Conservation (phyloP, 2,113 vertebrate genomes). For the Lycaon pictus region DNA sequence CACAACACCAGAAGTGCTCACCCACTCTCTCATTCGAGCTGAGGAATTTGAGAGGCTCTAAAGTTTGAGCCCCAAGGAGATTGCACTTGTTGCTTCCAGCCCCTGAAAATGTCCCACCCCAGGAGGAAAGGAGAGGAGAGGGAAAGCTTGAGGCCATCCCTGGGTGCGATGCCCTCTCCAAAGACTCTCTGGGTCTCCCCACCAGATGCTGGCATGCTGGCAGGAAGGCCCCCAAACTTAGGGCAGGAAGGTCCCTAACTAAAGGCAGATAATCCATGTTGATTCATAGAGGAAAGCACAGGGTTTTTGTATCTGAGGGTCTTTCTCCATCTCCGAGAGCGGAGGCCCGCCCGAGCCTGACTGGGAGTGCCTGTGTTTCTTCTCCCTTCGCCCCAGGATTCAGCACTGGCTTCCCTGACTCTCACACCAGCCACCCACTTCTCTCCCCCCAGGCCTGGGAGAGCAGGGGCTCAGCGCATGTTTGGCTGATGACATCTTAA, state of each 20-base stretch:
- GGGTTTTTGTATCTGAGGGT: neutral
- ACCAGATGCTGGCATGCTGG: neutral
- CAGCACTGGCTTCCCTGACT: neutral
- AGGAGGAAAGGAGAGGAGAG: neutral
- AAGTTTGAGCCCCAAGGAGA: neutral
- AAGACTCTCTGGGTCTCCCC: neutral
- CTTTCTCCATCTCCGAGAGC: neutral
- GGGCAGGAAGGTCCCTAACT: neutral
- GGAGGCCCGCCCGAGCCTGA: neutral
- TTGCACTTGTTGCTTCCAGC: neutral
- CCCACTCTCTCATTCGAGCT: neutral
- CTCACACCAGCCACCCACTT: constrained; percentile 65
- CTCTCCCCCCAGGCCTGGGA: constrained; percentile 69
- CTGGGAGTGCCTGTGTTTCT: neutral
- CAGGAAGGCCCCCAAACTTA: neutral
- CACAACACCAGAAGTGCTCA: neutral
- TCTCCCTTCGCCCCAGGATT: neutral
- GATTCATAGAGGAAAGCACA: neutral
- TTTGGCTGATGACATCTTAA: constrained; percentile 73
- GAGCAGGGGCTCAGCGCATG: constrained; percentile 58
- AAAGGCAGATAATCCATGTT: neutral
- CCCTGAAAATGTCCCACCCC: neutral
- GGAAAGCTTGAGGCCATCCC: neutral
- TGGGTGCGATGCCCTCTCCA: neutral
- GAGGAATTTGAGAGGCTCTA: neutral